A percentile compares a stretch with the other conserved stretches of the same genome.
phyloP scores from a whole-genome alignment of 2,888 invertebrate genomes.

The Dicranocentrus wangi region DNA sequence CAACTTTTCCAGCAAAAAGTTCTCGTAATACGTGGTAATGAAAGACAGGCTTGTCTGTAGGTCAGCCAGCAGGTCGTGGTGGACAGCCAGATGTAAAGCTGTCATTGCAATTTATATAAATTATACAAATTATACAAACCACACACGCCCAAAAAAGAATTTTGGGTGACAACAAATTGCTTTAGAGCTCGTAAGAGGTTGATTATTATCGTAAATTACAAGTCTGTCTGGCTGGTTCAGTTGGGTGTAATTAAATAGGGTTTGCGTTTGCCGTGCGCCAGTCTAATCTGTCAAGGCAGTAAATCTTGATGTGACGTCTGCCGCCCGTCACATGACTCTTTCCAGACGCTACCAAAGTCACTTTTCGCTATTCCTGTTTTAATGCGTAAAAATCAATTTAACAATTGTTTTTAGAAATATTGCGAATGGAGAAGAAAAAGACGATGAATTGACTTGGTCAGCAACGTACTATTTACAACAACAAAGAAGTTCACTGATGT shows the following conservation, averaged over 20 bases:
- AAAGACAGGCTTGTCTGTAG: conserved; percentile 41
- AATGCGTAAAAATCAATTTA: too few species aligned
- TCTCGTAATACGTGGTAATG: background rate
- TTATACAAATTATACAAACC: too few species aligned
- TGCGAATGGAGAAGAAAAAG: background rate
- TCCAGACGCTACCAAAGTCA: conserved; percentile 41
- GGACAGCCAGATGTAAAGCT: background rate
- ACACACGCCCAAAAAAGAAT: background rate
- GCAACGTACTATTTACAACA: background rate
- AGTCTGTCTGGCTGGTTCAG: background rate
- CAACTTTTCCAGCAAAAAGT: background rate
- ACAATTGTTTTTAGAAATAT: too few species aligned
- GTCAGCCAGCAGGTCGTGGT: conserved; percentile 24
- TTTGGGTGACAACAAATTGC: background rate
- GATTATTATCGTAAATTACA: too few species aligned
- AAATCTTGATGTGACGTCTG: conserved; percentile 34
- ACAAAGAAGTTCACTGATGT: too few species aligned
- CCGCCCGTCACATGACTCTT: background rate
- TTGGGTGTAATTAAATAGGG: background rate
- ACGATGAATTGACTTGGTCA: conserved; percentile 1
- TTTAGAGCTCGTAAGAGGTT: too few species aligned
- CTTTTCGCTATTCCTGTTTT: background rate
- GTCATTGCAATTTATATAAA: conserved; percentile 3
- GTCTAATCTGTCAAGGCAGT: conserved; percentile 30
- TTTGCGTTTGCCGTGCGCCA: conserved; percentile 25